Conservation (phyloP, 2,113 vertebrate genomes). For the Laticauda laticaudata region DNA sequence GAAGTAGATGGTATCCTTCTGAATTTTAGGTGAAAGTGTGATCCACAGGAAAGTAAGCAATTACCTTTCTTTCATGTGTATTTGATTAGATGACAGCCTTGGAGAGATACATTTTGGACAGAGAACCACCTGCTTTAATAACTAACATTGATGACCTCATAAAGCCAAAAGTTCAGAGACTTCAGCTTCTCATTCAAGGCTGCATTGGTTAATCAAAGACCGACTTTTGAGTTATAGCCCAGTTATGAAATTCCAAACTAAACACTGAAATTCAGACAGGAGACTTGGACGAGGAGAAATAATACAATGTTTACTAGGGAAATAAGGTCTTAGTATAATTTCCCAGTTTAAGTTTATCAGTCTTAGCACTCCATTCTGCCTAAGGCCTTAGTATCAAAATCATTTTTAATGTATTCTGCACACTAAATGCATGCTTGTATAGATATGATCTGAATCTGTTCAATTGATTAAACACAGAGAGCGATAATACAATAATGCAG, state of each 20-base stretch:
- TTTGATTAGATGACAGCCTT: not conserved
- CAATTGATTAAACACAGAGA: slow-evolving; percentile 50
- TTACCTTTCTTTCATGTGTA: not conserved
- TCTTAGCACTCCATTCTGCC: not conserved
- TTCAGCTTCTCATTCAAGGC: not conserved
- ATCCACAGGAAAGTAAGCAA: not conserved
- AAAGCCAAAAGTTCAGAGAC: not conserved
- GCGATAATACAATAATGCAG: slow-evolving; percentile 23
- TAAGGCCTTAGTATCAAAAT: not conserved
- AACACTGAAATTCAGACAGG: not conserved
- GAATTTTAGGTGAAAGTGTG: not conserved
- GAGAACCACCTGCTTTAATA: not conserved
- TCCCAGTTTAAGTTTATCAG: not conserved
- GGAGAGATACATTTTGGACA: not conserved
- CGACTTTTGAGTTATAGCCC: not conserved
- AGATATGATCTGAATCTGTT: slow-evolving; percentile 36
- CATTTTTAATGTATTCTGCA: not conserved
- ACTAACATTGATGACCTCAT: not conserved
- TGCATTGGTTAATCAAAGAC: not conserved
- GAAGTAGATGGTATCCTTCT: not conserved
- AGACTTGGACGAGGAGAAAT: not conserved
- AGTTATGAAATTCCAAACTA: not conserved
- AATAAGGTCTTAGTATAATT: not conserved
- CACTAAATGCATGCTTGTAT: not conserved
- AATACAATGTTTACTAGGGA: not conserved